Evolutionary conservation across 2,113 vertebrate genomes (phyloP).

Genomic region (Perccottus glenii): DNA sequence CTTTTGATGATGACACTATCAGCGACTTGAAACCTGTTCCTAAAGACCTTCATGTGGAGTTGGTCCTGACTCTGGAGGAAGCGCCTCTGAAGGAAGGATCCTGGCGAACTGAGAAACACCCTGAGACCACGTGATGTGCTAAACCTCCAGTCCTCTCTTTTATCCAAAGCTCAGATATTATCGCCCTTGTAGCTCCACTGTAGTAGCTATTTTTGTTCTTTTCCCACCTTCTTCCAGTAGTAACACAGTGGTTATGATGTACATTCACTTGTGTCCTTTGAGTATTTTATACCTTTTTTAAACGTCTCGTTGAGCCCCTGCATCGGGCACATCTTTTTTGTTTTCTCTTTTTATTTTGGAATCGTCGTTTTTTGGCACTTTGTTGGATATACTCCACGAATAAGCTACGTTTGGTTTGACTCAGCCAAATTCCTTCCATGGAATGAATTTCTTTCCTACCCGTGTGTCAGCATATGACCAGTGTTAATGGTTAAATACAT

Average conservation of each 20-base stretch:
- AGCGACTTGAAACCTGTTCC: too few relatives aligned
- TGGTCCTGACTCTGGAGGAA: too few relatives aligned
- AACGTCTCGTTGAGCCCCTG: constrained; percentile 45
- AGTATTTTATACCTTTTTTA: constrained; percentile 71
- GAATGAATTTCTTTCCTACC: constrained; percentile 61
- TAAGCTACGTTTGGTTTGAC: constrained; percentile 73
- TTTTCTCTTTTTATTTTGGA: constrained; percentile 9
- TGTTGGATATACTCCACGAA: constrained; percentile 67
- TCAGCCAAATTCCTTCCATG: constrained; percentile 60
- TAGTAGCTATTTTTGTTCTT: constrained; percentile 54
- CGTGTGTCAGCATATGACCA: constrained; percentile 46
- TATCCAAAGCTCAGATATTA: constrained; percentile 59
- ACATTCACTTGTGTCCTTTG: constrained; percentile 67
- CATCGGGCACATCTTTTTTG: constrained; percentile 32
- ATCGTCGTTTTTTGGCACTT: constrained; percentile 70
- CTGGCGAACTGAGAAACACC: too few relatives aligned
- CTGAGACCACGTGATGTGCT: constrained; percentile 60
- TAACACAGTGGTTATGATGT: constrained; percentile 65
- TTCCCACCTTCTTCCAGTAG: constrained; percentile 58
- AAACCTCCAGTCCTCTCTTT: constrained; percentile 51
- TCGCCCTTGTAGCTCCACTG: constrained; percentile 52
- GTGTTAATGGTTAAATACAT: constrained; percentile 59
- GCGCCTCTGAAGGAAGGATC: too few relatives aligned
- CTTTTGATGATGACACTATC: too few relatives aligned
- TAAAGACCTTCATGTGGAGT: too few relatives aligned